Evolutionary conservation across 2,888 invertebrate genomes (phyloP), one percentile per base, ranked within the genome.

Genomic region (Amphiduros pacificus): DNA sequence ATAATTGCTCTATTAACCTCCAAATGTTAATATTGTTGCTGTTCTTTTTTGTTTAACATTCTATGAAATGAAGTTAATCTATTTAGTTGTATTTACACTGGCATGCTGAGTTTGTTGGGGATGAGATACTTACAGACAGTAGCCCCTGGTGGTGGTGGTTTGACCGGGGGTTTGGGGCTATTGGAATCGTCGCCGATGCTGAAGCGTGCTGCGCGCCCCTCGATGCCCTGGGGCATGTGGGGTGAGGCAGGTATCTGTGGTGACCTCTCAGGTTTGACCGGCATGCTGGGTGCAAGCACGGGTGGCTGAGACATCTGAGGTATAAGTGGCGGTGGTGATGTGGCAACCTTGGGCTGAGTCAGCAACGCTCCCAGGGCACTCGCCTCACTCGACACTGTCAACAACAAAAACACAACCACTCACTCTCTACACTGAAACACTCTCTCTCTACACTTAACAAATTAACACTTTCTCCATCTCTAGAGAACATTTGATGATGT

Each of bases 131-230:
- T 71, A 78, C 79, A 76, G 50, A 78, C 70, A 51, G 76, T 77
- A 27, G 77, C 77, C 20, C 79, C 77, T 44, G 78, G 78, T 2
- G 79, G 77, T 20, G 76, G 76, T 26, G 71, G 70, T 60, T 77
- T 77, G 4, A 74, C 71, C 27, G 70, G 71, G 22, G 75, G 73
- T 64, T 74, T 74, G 36, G 77, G 77, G 70, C 77, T 79, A 56
- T 70, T 72, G 0, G 73, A 71, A 31, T 78, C 77, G n/a, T 77
- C 79, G 29, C 71, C 74, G 29, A 28, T n/a, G 26, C 24, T 41
- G 22, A 29, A 31, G 27, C 36, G 20, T 41, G 26, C n/a, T n/a
- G n/a, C n/a, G n/a, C n/a, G n/a, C n/a, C n/a, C n/a, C n/a, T n/a
- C n/a, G 50, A 26, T n/a, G 3, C 11, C 51, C 2, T 52, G 53